Conservation (phyloP, 2,888 invertebrate genomes). For the Lepidonotus clava region DNA sequence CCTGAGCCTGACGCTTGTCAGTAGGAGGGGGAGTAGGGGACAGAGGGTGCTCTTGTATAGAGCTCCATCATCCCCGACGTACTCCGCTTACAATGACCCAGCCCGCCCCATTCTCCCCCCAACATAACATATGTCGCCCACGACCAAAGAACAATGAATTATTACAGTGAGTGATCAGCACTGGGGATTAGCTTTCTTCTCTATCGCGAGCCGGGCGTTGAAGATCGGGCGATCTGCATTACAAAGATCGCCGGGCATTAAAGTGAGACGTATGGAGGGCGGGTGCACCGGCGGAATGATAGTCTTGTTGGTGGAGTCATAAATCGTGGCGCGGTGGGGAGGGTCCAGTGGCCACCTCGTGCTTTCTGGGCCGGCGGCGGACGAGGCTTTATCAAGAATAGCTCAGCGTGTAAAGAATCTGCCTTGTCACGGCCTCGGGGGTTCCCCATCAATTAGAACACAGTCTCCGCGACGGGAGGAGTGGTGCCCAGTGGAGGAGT, state of each 20-base stretch:
- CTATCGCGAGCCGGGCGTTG: constrained; percentile 3
- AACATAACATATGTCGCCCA: constrained; percentile 8
- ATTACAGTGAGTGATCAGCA: constrained; percentile 18
- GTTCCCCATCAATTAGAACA: constrained; percentile 4
- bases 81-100: neutral
- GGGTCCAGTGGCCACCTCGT: neutral
- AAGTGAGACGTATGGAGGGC: constrained; percentile 34
- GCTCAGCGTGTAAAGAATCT: neutral
- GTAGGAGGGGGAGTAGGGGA: too few species aligned
- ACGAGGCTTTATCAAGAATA: constrained; percentile 15
- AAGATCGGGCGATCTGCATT: constrained; percentile 27
- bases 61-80: neutral
- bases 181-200: neutral
- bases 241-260: constrained; percentile 38
- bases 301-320: constrained; percentile 21
- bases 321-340: neutral
- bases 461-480: too few species aligned
- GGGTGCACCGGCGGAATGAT: constrained; percentile 20
- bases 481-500: too few species aligned
- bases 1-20: too few species aligned
- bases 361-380: neutral
- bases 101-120: neutral
- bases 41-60: too few species aligned
- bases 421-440: neutral
- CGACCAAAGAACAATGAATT: constrained; percentile 20